phyloP scores from a whole-genome alignment of 2,797 vertebrate species.

The Propithecus perrieri region DNA sequence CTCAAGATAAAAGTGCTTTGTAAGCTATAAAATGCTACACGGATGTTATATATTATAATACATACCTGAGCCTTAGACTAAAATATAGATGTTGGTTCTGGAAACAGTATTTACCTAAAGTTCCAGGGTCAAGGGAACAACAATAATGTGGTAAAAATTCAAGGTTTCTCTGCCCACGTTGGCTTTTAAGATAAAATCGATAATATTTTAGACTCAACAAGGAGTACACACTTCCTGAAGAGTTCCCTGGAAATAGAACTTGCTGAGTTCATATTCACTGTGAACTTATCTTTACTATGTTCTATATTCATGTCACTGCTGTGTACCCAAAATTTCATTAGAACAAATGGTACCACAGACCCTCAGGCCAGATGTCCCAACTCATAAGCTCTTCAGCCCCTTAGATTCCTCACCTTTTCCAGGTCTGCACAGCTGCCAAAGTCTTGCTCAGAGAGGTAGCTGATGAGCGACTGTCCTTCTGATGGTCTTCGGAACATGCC shows the following conservation, averaged over 20 bases:
- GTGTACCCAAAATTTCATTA: neutral
- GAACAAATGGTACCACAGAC: neutral
- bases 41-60: constrained; percentile 15
- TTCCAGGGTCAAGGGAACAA: neutral
- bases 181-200: constrained; percentile 5
- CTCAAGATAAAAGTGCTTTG: neutral
- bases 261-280: neutral
- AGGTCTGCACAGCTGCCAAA: constrained; percentile 99
- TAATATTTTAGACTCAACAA: neutral
- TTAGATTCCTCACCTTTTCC: constrained; percentile 92
- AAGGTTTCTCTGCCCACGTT: neutral
- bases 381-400: neutral
- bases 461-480: constrained; percentile 98
- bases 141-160: neutral
- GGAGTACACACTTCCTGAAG: neutral
- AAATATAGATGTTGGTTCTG: constrained; percentile 6
- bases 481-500: constrained; percentile 97
- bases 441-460: constrained; percentile 99
- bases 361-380: neutral
- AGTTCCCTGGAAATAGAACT: neutral
- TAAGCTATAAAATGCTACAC: neutral
- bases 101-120: neutral
- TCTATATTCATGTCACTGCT: neutral
- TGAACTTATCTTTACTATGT: neutral
- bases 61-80: constrained; percentile 6